These are phyloP conservation scores for Petrolisthes cinctipes DNA, from an alignment of 2,888 invertebrate species.

Conservation along the genomic window DNA sequence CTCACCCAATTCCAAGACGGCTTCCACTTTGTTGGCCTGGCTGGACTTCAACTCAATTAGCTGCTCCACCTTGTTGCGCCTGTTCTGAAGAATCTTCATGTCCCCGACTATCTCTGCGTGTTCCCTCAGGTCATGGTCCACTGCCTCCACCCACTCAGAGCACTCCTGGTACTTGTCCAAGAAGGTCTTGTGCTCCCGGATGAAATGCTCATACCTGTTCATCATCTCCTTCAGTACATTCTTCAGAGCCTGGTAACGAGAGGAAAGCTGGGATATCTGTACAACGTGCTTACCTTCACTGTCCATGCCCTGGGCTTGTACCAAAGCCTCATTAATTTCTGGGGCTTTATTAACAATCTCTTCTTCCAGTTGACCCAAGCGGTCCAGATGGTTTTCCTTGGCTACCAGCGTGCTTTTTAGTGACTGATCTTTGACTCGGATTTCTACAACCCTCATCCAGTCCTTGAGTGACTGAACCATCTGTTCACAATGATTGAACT, in stretches of 20 bases:
- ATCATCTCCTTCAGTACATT: constrained; percentile 87
- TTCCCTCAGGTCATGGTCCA: constrained; percentile 81
- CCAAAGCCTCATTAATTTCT: constrained; percentile 77
- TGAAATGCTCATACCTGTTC: constrained; percentile 84
- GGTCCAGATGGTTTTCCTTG: constrained; percentile 83
- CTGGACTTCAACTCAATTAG: constrained; percentile 84
- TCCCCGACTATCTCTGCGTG: constrained; percentile 87
- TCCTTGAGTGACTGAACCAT: constrained; percentile 82
- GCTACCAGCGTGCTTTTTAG: constrained; percentile 86
- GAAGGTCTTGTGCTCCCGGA: constrained; percentile 86
- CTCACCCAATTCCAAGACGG: constrained; percentile 88
- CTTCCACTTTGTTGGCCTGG: constrained; percentile 84
- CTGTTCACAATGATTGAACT: constrained; percentile 85
- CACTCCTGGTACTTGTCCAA: constrained; percentile 79
- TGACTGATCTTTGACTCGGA: constrained; percentile 88
- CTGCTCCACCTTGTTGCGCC: constrained; percentile 84
- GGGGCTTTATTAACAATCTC: constrained; percentile 77
- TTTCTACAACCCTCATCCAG: constrained; percentile 89
- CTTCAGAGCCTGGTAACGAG: constrained; percentile 84
- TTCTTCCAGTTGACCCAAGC: constrained; percentile 79
- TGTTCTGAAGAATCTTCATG: constrained; percentile 83
- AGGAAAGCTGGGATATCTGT: constrained; percentile 82
- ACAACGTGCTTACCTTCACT: constrained; percentile 81
- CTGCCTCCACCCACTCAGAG: constrained; percentile 80
- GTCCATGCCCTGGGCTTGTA: constrained; percentile 80